A percentile compares a stretch with the other conserved stretches of the same genome.
Evolutionary conservation across 1,140 invertebrate species (phyloP).

Genomic region (Steinernema feltiae): DNA sequence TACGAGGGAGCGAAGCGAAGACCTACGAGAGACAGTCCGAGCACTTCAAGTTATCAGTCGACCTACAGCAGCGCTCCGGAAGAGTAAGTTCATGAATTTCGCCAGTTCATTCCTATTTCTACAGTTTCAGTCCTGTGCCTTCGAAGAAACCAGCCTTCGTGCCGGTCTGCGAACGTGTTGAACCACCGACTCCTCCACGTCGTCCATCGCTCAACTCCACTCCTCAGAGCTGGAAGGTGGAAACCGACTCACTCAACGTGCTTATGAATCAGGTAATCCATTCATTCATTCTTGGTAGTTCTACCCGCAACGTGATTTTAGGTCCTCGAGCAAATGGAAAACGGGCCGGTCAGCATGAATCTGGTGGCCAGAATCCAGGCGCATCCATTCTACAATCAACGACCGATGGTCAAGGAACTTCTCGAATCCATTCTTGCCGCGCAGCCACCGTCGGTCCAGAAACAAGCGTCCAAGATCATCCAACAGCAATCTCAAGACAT

Average conservation of each 20-base stretch:
- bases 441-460: slow-evolving; percentile 51
- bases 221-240: slow-evolving; percentile 38
- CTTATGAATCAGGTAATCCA: slow-evolving; percentile 55
- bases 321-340: slow-evolving; percentile 57
- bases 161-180: slow-evolving; percentile 20
- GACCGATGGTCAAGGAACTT: slow-evolving; percentile 57
- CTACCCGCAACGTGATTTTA: slow-evolving; percentile 13
- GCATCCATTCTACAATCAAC: slow-evolving; percentile 51
- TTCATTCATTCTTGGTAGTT: too few relatives aligned
- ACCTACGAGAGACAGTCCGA: neutral
- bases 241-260: slow-evolving; percentile 53
- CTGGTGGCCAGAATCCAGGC: slow-evolving; percentile 50
- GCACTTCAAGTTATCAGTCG: neutral
- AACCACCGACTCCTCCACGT: neutral
- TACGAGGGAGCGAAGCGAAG: neutral
- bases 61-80: neutral
- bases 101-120: neutral
- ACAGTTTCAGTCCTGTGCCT: neutral
- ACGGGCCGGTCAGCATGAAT: slow-evolving; percentile 53
- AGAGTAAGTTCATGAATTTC: neutral
- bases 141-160: slow-evolving; percentile 10
- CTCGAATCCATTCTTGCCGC: slow-evolving; percentile 53
- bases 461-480: slow-evolving; percentile 53
- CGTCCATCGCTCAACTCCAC: slow-evolving; percentile 32
- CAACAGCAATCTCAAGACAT: slow-evolving; percentile 43